Base-by-base conservation (phyloP, 2,113 vertebrate genomes). In the Callospermophilus lateralis region DNA sequence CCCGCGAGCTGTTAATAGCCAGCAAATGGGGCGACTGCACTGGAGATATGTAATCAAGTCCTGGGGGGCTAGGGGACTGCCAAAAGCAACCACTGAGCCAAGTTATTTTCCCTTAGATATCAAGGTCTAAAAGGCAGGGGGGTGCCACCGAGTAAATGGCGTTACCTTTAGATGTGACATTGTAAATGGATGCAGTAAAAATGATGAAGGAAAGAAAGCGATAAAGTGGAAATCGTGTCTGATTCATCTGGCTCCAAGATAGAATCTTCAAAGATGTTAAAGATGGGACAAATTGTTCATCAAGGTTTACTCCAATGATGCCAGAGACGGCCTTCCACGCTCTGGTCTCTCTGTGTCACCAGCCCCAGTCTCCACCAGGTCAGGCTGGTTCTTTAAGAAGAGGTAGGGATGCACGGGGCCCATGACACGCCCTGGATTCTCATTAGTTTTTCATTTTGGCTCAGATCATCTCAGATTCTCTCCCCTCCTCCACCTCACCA, bases 21-120 rank as follows among this genome's bases (percentile, higher is more conserved):
- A 83, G 92, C 32, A 94, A 61, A 68, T 55, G 4, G 83, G 34
- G 15, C 45, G 83, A 63, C 22, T 68, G 20, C 61, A 6, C 7
- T 70, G 6, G 24, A 65, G 37, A 5, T 53, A 72, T n/a, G 15
- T 24, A 87, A 81, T 83, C 37, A 73, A 7, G 53, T 22, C 11
- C 81, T 30, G 22, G n/a, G n/a, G 39, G 32, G 48, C 34, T 26
- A 63, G 61, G 53, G 79, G 22, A 5, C 34, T 96, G 7, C 15
- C 61, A 86, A 92, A 96, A 61, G 48, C 55, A 91, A 45, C 48
- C 24, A 55, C 68, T 61, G 8, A 65, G 42, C 8, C 28, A 11
- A 81, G 88, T 51, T 55, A 42, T 86, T 93, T 93, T 89, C n/a
- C 81, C 45, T 74, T 30, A 89, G 32, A 70, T 48, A 78, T 73